A percentile compares a stretch with the other conserved stretches of the same genome.
These are phyloP conservation scores for Myripristis murdjan DNA, from an alignment of 2,797 vertebrate genomes.

Conservation along the genomic window DNA sequence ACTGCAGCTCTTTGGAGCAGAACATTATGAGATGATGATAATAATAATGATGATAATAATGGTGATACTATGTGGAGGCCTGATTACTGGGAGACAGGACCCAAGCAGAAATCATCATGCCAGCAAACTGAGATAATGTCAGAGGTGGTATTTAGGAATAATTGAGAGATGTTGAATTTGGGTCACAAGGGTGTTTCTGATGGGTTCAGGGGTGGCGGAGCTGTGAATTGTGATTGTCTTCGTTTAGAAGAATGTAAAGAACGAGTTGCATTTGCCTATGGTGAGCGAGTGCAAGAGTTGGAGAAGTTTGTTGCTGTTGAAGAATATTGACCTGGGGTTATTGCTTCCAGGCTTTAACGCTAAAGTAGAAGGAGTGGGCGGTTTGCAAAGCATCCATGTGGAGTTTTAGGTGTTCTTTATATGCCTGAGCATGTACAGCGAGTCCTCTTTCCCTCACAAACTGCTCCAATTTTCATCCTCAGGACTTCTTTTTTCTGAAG, in stretches of 20 bases:
- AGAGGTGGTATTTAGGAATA: too few species aligned
- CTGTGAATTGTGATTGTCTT: neutral
- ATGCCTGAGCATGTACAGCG: slow-evolving; percentile 9
- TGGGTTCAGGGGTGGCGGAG: neutral
- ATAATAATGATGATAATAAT: slow-evolving; percentile 18
- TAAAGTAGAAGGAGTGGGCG: slow-evolving; percentile 35
- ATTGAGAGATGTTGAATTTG: too few species aligned
- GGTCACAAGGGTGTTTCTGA: too few species aligned
- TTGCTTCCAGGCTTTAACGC: slow-evolving; percentile 27
- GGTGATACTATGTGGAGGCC: slow-evolving; percentile 13
- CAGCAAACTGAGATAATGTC: too few species aligned
- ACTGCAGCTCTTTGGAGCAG: slow-evolving; percentile 14
- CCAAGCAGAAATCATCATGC: too few species aligned
- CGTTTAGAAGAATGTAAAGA: slow-evolving; percentile 2
- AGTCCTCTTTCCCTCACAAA: slow-evolving; percentile 25
- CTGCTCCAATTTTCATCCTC: slow-evolving; percentile 42
- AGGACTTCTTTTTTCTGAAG: slow-evolving; percentile 4
- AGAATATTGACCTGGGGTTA: slow-evolving; percentile 25
- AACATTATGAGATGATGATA: neutral
- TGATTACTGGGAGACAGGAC: neutral
- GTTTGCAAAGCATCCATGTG: slow-evolving; percentile 28
- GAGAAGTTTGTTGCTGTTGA: slow-evolving; percentile 13
- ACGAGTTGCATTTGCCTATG: neutral
- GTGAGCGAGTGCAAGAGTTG: slow-evolving; percentile 2
- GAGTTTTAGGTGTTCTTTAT: slow-evolving; percentile 20